Percentiles rank a stretch among this genome's conserved stretches.
Conservation (phyloP, 1,140 invertebrate genomes). For the Lineus longissimus region DNA sequence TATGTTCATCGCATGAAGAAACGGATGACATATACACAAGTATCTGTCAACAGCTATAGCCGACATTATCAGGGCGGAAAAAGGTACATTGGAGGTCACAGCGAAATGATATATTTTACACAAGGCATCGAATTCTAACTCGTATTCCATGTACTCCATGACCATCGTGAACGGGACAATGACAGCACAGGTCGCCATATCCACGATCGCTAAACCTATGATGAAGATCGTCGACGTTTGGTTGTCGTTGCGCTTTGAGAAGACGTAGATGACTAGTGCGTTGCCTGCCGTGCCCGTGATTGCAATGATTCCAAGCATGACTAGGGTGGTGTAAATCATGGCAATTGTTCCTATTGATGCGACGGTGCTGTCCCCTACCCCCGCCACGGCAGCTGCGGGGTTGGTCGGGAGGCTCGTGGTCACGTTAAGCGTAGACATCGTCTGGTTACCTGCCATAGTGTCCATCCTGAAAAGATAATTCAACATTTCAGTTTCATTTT, state of each 20-base stretch:
- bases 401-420: too few species aligned
- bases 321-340: neutral
- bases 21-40: slow-evolving; percentile 51
- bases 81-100: slow-evolving; percentile 45
- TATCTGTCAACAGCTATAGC: slow-evolving; percentile 50
- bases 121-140: slow-evolving; percentile 35
- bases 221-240: slow-evolving; percentile 49
- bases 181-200: slow-evolving; percentile 44
- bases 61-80: slow-evolving; percentile 50
- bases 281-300: slow-evolving; percentile 44
- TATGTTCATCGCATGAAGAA: slow-evolving; percentile 40
- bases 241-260: slow-evolving; percentile 44
- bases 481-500: too few species aligned
- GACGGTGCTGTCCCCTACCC: too few species aligned
- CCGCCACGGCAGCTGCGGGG: too few species aligned
- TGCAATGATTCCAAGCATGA: neutral
- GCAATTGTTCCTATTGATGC: neutral
- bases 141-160: slow-evolving; percentile 30
- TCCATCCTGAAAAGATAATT: too few species aligned
- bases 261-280: slow-evolving; percentile 48
- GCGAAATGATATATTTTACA: slow-evolving; percentile 50
- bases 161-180: slow-evolving; percentile 45
- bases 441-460: too few species aligned
- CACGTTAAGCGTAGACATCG: too few species aligned
- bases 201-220: slow-evolving; percentile 43